phyloP scores from a whole-genome alignment of 2,888 invertebrate species.

The Arctia plantaginis region DNA sequence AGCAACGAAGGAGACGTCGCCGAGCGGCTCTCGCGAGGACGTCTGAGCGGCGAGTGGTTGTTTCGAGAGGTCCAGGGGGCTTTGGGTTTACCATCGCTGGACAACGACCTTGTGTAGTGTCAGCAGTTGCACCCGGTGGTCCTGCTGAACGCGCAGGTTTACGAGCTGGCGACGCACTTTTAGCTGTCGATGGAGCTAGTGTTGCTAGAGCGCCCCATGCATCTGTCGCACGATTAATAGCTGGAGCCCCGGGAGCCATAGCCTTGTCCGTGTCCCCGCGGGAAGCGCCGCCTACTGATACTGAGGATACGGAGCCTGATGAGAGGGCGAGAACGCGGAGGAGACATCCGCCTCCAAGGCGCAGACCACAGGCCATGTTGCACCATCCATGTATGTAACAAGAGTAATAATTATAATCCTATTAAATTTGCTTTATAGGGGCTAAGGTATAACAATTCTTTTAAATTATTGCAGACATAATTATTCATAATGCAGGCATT shows the following conservation, averaged over 20 bases:
- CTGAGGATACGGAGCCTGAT: constrained; percentile 82
- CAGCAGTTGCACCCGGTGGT: constrained; percentile 94
- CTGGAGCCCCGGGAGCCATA: constrained; percentile 93
- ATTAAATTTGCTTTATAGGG: constrained; percentile 3
- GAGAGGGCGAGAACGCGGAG: constrained; percentile 76
- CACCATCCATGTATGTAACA: constrained; percentile 74
- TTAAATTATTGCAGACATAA: not conserved
- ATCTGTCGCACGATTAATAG: constrained; percentile 96
- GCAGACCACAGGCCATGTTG: constrained; percentile 73
- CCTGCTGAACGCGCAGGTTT: constrained; percentile 97
- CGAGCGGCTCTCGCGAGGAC: constrained; percentile 74
- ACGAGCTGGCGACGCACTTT: constrained; percentile 96
- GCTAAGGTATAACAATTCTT: constrained; percentile 15
- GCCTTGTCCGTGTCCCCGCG: constrained; percentile 92
- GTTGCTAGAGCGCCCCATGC: constrained; percentile 97
- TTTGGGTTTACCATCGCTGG: constrained; percentile 99
- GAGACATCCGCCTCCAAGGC: constrained; percentile 77
- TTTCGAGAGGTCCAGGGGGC: constrained; percentile 94
- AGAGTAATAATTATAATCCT: not conserved
- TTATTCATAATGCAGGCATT: not conserved
- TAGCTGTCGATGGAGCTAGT: constrained; percentile 96
- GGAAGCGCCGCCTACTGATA: constrained; percentile 80
- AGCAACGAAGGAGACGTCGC: constrained; percentile 79
- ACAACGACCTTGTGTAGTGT: constrained; percentile 97
- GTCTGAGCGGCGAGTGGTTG: constrained; percentile 93